Evolutionary conservation across 2,888 invertebrate genomes (phyloP), one percentile per base, ranked within the genome.

Genomic region (Netelia inedita): DNA sequence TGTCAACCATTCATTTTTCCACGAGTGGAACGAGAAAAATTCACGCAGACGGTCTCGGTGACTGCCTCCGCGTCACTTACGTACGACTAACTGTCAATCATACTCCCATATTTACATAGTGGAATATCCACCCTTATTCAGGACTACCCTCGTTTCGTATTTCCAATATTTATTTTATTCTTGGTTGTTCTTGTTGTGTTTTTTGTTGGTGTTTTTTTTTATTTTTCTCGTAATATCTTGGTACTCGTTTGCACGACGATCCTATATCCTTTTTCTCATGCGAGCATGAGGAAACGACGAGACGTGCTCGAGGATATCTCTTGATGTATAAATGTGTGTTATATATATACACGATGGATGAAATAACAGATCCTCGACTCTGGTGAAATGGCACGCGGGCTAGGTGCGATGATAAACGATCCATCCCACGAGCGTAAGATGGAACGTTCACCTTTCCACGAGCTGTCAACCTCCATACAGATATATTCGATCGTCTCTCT

Each of bases 351-450:
- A 88, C 88, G 89, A 89, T 87, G 87, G 89, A 89, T 88, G 88
- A 85, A 86, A 88, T 75, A 75, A 61, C 85, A 79, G 79, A 85
- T 82, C 74, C 79, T 71, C 73, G 69, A 78, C 81, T 78, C 69
- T 53, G 41, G 74, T 65, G 55, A 79, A 72, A 85, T 87, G 68
- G 59, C 83, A 85, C 86, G 68, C 46, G 68, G 83, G 57, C 66
- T 74, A 72, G 71, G 78, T 73, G 57, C 85, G 85, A 90, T 90
- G 90, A 91, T 89, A 90, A 91, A 91, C 89, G 90, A 89, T 85
- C 81, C 75, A 83, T 80, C 80, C 73, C 76, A 86, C 74, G 79
- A 73, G 83, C 83, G 85, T 85, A 90, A 87, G 88, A 90, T 86
- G 85, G 83, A 89, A 83, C 86, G 89, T 88, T 90, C 87, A 81